Conservation (phyloP, 2,113 vertebrate species). For the Hassar affinis region DNA sequence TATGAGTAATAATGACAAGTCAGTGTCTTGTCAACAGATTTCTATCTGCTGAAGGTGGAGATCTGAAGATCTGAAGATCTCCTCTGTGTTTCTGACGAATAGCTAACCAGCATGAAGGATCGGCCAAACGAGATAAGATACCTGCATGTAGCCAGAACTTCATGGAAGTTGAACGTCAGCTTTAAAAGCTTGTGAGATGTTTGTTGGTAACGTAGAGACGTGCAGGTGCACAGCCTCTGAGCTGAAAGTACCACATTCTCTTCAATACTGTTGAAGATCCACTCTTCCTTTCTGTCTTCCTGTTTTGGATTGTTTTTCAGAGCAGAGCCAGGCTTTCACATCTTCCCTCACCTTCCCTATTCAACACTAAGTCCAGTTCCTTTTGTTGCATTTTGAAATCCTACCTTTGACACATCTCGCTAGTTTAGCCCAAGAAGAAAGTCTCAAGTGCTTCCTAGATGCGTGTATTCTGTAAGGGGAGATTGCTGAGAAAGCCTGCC, state of each 20-base stretch:
- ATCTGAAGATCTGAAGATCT: not conserved
- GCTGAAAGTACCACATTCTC: not conserved
- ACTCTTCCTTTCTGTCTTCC: conserved; percentile 25
- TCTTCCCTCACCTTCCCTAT: conserved; percentile 33
- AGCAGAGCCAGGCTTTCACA: conserved; percentile 59
- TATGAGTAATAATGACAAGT: not conserved
- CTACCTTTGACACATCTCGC: not conserved
- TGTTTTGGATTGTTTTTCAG: conserved; percentile 60
- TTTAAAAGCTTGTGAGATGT: not conserved
- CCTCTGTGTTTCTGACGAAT: too few relatives aligned
- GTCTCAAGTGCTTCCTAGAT: not conserved
- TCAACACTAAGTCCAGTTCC: not conserved
- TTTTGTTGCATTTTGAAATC: not conserved
- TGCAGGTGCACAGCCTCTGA: not conserved
- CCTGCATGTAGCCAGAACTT: not conserved
- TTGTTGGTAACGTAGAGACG: not conserved
- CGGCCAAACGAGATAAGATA: not conserved
- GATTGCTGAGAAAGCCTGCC: not conserved
- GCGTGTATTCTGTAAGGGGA: not conserved
- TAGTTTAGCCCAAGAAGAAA: not conserved
- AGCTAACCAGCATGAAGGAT: not conserved
- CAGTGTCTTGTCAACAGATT: not conserved
- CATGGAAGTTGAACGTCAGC: not conserved
- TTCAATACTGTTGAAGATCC: not conserved
- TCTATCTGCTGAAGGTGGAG: not conserved